Percentiles rank a stretch among this genome's conserved stretches.
Conservation (phyloP, 64 coral and sea anemone genomes). For the Montipora capricornis region DNA sequence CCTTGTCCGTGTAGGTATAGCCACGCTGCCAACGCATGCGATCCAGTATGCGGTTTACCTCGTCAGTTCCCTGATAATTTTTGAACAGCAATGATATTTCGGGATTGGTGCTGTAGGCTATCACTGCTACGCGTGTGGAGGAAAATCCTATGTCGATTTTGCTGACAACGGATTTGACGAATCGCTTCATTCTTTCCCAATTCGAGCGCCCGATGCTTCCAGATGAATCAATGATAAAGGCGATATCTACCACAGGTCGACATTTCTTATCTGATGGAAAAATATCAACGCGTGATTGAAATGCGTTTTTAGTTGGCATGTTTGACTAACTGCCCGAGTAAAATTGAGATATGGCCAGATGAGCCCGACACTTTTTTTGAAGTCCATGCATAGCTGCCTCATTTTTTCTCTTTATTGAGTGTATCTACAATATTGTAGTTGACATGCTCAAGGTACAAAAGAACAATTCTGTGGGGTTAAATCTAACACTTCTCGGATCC, state of each 20-base stretch:
- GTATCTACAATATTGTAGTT: not conserved
- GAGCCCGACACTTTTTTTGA: no score
- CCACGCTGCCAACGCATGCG: conserved; percentile 26
- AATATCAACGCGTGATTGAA: no score
- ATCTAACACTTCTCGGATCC: no score
- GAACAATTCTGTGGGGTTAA: not conserved
- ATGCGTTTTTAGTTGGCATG: no score
- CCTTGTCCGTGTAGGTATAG: conserved; percentile 52
- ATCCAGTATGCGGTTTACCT: conserved; percentile 28
- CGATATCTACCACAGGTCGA: conserved; percentile 12
- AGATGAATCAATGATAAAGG: conserved; percentile 67
- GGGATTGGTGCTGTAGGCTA: conserved; percentile 76
- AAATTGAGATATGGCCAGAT: no score
- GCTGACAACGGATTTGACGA: conserved; percentile 20
- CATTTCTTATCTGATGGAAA: conserved; percentile 17
- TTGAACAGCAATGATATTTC: conserved; percentile 31
- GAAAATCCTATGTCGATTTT: conserved; percentile 33
- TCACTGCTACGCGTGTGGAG: conserved; percentile 44
- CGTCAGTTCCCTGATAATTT: conserved; percentile 16
- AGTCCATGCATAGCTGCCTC: no score
- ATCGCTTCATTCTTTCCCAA: conserved; percentile 51
- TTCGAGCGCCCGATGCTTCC: conserved; percentile 51
- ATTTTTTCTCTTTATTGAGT: not conserved
- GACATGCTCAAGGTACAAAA: not conserved
- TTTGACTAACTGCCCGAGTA: no score